Base-by-base conservation (phyloP, 1,140 invertebrate genomes). In the Drosophila guanche region DNA sequence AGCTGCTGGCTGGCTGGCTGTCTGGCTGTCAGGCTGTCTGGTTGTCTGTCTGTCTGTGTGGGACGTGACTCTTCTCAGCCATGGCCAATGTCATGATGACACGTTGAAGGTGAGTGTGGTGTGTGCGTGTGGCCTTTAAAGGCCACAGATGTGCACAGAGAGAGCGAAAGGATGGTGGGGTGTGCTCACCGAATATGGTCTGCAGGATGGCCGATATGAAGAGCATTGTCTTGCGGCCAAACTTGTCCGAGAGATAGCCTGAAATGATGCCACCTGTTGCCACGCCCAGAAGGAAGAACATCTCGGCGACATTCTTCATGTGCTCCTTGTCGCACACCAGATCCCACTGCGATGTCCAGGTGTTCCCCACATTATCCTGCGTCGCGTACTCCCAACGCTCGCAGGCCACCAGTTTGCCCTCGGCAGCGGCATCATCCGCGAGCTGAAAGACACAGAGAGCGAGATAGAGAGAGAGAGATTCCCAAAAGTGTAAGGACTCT, bases 151-250 rank as follows among this genome's bases (percentile, higher is more conserved):
- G 16, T 14, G 41, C 45, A 58, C 20, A 27, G 45, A 77, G 10
- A 23, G 37, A n/a, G 10, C 14, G 23, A 4, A 14, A n/a, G 12
- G 40, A 40, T 20, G 41, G 12, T 12, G 22, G 12, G 12, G 2
- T 14, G 0, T 37, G 10, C 79, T 91, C 83, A 92, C 94, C 94
- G 23, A 94, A 92, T 48, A 93, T 91, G 51, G 95, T 92, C 90
- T 97, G 96, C 6, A 95, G 91, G 43, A 95, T 75, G 47, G 95
- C 92, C 56, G 95, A 94, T 27, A 94, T 90, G 91, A 97, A 94
- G 48, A 97, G 90, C 41, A 95, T 95, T 47, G 92, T 93, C 91
- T 97, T 97, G 59, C 96, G 93, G 5, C 96, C 96, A 76, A 95
- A 96, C 90, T 93, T 94, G 90, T 95, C 95, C n/a, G 95, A 95